phyloP scores from a whole-genome alignment of 1,140 invertebrate genomes.

The Streblospio benedicti region DNA sequence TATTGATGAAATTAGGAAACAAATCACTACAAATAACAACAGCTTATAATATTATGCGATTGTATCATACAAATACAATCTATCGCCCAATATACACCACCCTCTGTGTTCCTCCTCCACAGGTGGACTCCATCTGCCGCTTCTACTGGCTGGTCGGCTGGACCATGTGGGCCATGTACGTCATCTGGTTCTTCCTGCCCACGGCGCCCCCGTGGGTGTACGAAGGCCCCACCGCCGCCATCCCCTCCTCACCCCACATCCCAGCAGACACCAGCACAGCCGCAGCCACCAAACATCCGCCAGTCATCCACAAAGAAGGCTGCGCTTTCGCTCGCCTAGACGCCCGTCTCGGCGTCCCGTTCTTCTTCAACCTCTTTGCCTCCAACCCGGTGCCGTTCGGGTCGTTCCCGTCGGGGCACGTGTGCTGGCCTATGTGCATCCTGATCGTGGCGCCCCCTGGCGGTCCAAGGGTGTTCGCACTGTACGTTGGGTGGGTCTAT shows the following conservation, averaged over 20 bases:
- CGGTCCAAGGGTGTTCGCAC: background rate
- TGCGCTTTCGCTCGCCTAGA: slow-evolving; percentile 17
- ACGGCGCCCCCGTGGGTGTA: slow-evolving; percentile 17
- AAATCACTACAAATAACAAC: too few species aligned
- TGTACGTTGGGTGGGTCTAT: slow-evolving; percentile 15
- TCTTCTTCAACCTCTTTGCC: slow-evolving; percentile 16
- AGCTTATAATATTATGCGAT: too few species aligned
- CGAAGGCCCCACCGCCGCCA: background rate
- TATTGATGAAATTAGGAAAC: too few species aligned
- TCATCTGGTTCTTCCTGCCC: slow-evolving; percentile 18
- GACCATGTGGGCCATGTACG: slow-evolving; percentile 11
- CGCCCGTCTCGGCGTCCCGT: slow-evolving; percentile 1
- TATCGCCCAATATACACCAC: too few species aligned
- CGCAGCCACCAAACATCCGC: background rate
- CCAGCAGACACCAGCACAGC: background rate
- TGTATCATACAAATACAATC: too few species aligned
- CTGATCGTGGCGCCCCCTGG: background rate
- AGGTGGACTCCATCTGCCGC: background rate
- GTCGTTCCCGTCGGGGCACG: slow-evolving; percentile 20
- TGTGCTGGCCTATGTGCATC: slow-evolving; percentile 16
- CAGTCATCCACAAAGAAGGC: slow-evolving; percentile 9
- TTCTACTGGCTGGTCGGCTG: slow-evolving; percentile 16
- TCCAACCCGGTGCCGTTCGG: slow-evolving; percentile 18
- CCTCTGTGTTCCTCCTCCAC: background rate
- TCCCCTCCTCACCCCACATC: background rate